Percentiles rank a stretch among this genome's conserved stretches.
Evolutionary conservation across 2,888 invertebrate species (phyloP).

Genomic region (Volucella bombylans): DNA sequence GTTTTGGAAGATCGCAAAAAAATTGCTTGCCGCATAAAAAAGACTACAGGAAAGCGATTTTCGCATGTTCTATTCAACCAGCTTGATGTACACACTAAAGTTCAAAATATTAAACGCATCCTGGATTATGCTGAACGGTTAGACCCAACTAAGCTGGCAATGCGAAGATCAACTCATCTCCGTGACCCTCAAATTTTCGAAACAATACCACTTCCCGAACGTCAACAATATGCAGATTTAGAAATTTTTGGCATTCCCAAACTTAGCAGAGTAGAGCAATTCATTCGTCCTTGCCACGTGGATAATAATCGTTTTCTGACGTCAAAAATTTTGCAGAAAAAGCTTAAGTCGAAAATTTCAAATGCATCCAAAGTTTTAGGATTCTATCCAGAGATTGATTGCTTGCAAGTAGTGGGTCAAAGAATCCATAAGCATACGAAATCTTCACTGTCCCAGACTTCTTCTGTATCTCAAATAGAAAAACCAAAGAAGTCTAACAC

Average conservation of each 20-base stretch:
- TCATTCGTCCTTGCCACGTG: neutral
- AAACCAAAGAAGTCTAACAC: neutral
- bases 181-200: slow-evolving; percentile 24
- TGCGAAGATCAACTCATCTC: neutral
- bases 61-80: slow-evolving; percentile 60
- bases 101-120: slow-evolving; percentile 50
- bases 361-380: slow-evolving; percentile 14
- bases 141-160: slow-evolving; percentile 31
- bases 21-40: slow-evolving; percentile 51
- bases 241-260: slow-evolving; percentile 54
- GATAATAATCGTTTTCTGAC: slow-evolving; percentile 7
- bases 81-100: slow-evolving; percentile 40
- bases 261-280: slow-evolving; percentile 29
- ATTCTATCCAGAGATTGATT: slow-evolving; percentile 48
- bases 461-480: neutral
- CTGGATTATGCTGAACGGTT: slow-evolving; percentile 45
- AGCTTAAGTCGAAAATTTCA: neutral
- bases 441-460: neutral
- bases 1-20: slow-evolving; percentile 52
- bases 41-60: slow-evolving; percentile 37
- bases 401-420: slow-evolving; percentile 39
- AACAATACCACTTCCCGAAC: slow-evolving; percentile 35
- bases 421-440: slow-evolving; percentile 51
- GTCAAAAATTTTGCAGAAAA: slow-evolving; percentile 24
- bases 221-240: slow-evolving; percentile 1